A percentile compares a stretch with the other conserved stretches of the same genome.
These are phyloP conservation scores for Avahi laniger DNA, from an alignment of 2,797 vertebrate species.

Conservation along the genomic window DNA sequence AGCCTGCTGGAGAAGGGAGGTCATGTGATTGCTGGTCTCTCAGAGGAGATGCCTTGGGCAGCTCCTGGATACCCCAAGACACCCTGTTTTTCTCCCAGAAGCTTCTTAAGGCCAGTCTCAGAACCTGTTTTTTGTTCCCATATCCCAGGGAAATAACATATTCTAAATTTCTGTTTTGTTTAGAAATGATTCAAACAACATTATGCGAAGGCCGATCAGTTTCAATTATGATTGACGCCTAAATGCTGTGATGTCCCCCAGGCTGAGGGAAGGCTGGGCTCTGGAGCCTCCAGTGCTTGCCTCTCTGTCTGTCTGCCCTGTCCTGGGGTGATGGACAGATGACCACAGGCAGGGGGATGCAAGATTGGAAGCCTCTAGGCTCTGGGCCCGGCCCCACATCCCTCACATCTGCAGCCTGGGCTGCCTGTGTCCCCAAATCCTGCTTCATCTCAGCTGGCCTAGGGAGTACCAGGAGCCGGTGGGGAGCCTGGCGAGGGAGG, in stretches of 20 bases:
- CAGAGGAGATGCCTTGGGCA: neutral
- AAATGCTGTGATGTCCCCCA: slow-evolving; percentile 74
- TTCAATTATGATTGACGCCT: slow-evolving; percentile 80
- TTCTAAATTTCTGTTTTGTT: slow-evolving; percentile 70
- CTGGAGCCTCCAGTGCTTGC: slow-evolving; percentile 45
- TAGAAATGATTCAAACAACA: slow-evolving; percentile 81
- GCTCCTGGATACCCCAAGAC: neutral
- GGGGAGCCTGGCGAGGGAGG: slow-evolving; percentile 35
- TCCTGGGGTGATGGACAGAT: slow-evolving; percentile 68
- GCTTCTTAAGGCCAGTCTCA: neutral
- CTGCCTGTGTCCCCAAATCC: slow-evolving; percentile 58
- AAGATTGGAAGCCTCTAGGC: slow-evolving; percentile 62
- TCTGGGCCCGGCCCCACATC: slow-evolving; percentile 45
- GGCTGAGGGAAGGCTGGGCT: slow-evolving; percentile 65
- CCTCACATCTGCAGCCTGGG: slow-evolving; percentile 62
- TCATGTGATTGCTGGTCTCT: neutral
- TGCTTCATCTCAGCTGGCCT: slow-evolving; percentile 65
- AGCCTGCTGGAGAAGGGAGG: neutral
- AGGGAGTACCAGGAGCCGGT: slow-evolving; percentile 47
- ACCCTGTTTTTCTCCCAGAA: neutral
- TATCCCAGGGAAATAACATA: neutral
- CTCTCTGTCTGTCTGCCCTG: slow-evolving; percentile 62
- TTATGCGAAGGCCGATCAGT: slow-evolving; percentile 81
- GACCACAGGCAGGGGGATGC: slow-evolving; percentile 56
- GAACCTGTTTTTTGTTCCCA: neutral